phyloP scores from a whole-genome alignment of 2,797 vertebrate genomes.

The Anas acuta region DNA sequence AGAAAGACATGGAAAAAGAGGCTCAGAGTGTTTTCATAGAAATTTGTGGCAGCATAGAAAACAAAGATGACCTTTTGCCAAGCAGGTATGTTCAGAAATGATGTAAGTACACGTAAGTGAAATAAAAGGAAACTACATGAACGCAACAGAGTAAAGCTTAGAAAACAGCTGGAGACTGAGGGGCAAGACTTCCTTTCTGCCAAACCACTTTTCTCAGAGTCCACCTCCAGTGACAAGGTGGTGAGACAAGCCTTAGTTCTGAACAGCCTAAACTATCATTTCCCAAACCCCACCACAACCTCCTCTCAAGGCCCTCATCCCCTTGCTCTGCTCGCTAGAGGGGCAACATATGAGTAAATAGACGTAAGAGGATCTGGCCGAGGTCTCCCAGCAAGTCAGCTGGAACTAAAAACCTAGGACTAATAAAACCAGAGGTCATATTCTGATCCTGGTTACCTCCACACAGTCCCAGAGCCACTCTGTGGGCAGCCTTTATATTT shows the following conservation, averaged over 20 bases:
- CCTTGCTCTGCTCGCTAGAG: neutral
- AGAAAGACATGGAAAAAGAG: slow-evolving; percentile 21
- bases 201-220: neutral
- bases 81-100: neutral
- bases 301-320: neutral
- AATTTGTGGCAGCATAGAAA: neutral
- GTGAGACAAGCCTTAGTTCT: neutral
- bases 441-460: neutral
- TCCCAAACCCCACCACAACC: neutral
- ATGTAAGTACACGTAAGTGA: neutral
- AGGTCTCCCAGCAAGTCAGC: neutral
- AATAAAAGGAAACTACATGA: neutral
- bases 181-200: neutral
- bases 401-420: neutral
- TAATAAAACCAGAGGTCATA: neutral
- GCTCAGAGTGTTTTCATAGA: slow-evolving; percentile 11
- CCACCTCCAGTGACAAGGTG: neutral
- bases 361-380: neutral
- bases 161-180: neutral
- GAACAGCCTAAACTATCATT: neutral
- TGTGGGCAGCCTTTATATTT: neutral
- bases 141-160: neutral
- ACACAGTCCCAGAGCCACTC: neutral
- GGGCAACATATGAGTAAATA: neutral
- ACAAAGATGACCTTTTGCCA: neutral